Conservation (phyloP, 2,113 vertebrate genomes). For the Zosterops hypoxanthus region DNA sequence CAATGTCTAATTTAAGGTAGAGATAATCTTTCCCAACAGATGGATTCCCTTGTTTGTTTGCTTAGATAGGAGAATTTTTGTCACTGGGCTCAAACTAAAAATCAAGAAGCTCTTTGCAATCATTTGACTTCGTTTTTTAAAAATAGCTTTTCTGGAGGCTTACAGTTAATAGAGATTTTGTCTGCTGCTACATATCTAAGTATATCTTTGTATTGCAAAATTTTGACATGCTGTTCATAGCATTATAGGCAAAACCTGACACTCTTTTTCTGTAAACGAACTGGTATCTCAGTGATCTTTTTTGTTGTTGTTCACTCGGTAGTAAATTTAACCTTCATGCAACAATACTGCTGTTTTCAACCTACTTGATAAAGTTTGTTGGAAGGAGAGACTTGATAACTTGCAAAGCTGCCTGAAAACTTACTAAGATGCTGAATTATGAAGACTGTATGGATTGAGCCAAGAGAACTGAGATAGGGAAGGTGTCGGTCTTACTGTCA, state of each 20-base stretch:
- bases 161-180: not conserved
- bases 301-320: not conserved
- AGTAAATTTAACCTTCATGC: not conserved
- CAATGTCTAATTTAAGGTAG: not conserved
- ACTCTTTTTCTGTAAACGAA: not conserved
- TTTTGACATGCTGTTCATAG: not conserved
- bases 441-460: not conserved
- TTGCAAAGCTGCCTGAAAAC: not conserved
- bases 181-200: not conserved
- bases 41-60: not conserved
- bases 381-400: not conserved
- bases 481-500: not conserved
- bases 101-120: not conserved
- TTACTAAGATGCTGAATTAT: not conserved
- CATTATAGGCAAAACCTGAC: not conserved
- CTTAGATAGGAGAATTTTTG: not conserved
- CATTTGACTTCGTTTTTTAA: not conserved
- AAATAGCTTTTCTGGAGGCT: not conserved
- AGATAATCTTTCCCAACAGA: not conserved
- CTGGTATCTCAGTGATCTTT: not conserved
- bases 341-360: not conserved
- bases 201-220: not conserved
- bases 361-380: not conserved
- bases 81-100: not conserved
- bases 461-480: not conserved